Base-by-base conservation (phyloP, 2,888 invertebrate species). In the Dexiosoma caninum region DNA sequence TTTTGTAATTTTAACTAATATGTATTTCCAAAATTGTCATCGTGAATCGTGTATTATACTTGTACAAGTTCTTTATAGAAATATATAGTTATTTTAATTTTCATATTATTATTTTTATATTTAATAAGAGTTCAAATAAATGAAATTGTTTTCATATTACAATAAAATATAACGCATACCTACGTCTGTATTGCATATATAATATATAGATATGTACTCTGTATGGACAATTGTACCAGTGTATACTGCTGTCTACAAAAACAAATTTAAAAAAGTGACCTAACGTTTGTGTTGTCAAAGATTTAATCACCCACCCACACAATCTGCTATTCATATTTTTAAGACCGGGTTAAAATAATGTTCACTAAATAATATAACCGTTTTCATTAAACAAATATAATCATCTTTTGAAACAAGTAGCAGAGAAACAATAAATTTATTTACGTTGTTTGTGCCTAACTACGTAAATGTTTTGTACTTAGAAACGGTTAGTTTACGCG, bases 61-160 rank as follows among this genome's bases (percentile, higher is more conserved):
- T 82, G 67, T 82, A 75, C 69, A 69, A 76, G 30, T 82, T n/a
- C 66, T 66, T 9, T 23, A 9, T 53, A 30, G 2, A 19, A 49
- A 9, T 37, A 14, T 30, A 16, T 32, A n/a, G 1, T 14, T 27
- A 2, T 30, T 30, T 51, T 21, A 16, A 42, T 40, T 49, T 75
- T 27, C 23, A 53, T 23, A 12, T 19, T 40, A 14, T 49, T 44
- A 32, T 59, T 42, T n/a, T n/a, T n/a, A n/a, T 27, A 35, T 27
- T 40, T 10, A 32, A 10, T 53, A 9, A 19, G 19, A n/a, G n/a
- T n/a, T 30, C 9, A 1, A 53, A 7, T 21, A n/a, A 21, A 4
- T 49, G 46, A 35, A 8, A 37, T 9, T 8, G 21, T 21, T 44
- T 49, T 12, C n/a, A n/a, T n/a, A 37, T 37, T 37, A 5, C n/a